Evolutionary conservation across 1,140 invertebrate species (phyloP).

Genomic region (Onthophagus taurus): DNA sequence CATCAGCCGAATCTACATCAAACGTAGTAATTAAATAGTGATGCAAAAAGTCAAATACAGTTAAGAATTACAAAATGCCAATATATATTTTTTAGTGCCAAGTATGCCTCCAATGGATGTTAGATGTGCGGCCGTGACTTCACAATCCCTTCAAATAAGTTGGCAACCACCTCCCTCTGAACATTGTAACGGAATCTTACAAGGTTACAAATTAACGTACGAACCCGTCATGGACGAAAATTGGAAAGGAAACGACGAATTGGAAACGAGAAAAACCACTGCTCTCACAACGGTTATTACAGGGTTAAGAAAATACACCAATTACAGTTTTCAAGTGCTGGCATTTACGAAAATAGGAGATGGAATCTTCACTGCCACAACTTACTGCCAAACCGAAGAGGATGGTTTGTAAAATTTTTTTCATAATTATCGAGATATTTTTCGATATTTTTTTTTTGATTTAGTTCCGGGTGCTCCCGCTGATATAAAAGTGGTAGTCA

Average conservation of each 20-base stretch:
- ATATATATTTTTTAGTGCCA: slow-evolving; percentile 59
- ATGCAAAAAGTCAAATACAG: too few relatives aligned
- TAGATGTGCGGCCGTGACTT: slow-evolving; percentile 58
- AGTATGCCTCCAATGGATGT: slow-evolving; percentile 64
- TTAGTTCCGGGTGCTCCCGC: slow-evolving; percentile 70
- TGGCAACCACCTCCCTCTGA: slow-evolving; percentile 74
- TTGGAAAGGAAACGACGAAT: slow-evolving; percentile 48
- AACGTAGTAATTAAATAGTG: too few relatives aligned
- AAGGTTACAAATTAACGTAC: slow-evolving; percentile 72
- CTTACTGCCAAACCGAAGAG: slow-evolving; percentile 73
- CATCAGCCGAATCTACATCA: too few relatives aligned
- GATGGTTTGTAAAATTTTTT: too few relatives aligned
- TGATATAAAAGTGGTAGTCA: slow-evolving; percentile 72
- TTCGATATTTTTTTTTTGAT: slow-evolving; percentile 17
- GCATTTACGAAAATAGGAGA: slow-evolving; percentile 76
- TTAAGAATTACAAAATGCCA: too few relatives aligned
- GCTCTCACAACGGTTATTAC: slow-evolving; percentile 56
- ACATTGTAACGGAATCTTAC: slow-evolving; percentile 68
- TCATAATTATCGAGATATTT: too few relatives aligned
- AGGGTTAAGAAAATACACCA: slow-evolving; percentile 66
- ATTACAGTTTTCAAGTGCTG: slow-evolving; percentile 77
- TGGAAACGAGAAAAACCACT: slow-evolving; percentile 59
- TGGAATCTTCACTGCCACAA: slow-evolving; percentile 56
- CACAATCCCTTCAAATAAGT: slow-evolving; percentile 67
- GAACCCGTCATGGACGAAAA: slow-evolving; percentile 54